Evolutionary conservation across 1,140 invertebrate genomes (phyloP).

Genomic region (Epicauta chinensis): DNA sequence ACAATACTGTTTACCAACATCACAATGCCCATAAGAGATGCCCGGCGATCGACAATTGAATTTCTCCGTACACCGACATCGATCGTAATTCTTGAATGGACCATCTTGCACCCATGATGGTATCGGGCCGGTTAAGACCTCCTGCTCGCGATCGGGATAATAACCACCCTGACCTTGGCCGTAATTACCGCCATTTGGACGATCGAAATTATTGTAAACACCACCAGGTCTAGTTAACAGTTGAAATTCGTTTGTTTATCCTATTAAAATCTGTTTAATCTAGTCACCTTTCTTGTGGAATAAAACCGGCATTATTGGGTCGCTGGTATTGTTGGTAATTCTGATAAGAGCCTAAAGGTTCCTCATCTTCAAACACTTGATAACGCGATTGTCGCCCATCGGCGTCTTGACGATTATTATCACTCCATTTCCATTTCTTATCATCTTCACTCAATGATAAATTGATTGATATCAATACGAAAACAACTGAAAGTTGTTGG

Average conservation of each 20-base stretch:
- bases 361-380: slow-evolving; percentile 3
- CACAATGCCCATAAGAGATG: slow-evolving; percentile 50
- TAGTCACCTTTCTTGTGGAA: neutral
- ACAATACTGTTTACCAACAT: slow-evolving; percentile 49
- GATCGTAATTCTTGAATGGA: slow-evolving; percentile 45
- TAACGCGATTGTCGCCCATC: neutral
- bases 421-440: slow-evolving; percentile 42
- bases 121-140: slow-evolving; percentile 41
- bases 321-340: neutral
- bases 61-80: slow-evolving; percentile 49
- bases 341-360: neutral
- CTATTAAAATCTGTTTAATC: neutral
- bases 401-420: slow-evolving; percentile 18
- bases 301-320: neutral
- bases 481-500: too few relatives aligned
- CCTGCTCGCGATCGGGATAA: slow-evolving; percentile 17
- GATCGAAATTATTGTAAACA: neutral
- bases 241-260: too few relatives aligned
- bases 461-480: neutral
- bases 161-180: slow-evolving; percentile 14
- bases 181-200: slow-evolving; percentile 12
- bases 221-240: slow-evolving; percentile 27
- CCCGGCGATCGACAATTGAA: slow-evolving; percentile 52
- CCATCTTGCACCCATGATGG: slow-evolving; percentile 43
- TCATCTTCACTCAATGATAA: slow-evolving; percentile 19